Evolutionary conservation across 2,797 vertebrate genomes (phyloP).

Genomic region (Philypnodon macrostomus): DNA sequence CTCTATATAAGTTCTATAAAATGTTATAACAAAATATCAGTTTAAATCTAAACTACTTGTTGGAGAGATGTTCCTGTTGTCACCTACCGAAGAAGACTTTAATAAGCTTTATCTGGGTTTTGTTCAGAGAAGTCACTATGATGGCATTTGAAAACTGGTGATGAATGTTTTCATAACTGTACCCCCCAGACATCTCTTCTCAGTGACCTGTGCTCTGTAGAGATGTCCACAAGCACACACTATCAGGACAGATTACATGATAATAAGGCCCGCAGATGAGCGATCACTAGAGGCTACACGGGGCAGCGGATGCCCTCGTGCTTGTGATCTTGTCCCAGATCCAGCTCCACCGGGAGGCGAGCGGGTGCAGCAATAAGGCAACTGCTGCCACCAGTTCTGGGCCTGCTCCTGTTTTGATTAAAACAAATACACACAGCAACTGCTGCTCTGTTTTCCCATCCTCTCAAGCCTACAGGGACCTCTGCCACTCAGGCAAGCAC

Average conservation of each 20-base stretch:
- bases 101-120: constrained; percentile 38
- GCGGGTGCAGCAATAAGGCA: constrained; percentile 45
- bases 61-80: constrained; percentile 1
- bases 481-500: constrained; percentile 53
- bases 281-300: constrained; percentile 55
- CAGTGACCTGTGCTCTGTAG: constrained; percentile 64
- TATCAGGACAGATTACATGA: constrained; percentile 72
- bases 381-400: constrained; percentile 57
- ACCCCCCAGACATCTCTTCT: constrained; percentile 52
- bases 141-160: constrained; percentile 52
- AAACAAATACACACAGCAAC: constrained; percentile 64
- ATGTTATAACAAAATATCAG: constrained; percentile 1
- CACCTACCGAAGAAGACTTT: constrained; percentile 8
- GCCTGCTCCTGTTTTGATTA: constrained; percentile 65
- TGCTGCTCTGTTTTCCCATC: constrained; percentile 59
- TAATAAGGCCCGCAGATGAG: constrained; percentile 70
- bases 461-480: constrained; percentile 52
- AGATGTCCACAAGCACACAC: constrained; percentile 65
- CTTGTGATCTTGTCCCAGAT: constrained; percentile 61
- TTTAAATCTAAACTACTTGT: not conserved
- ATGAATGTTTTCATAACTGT: constrained; percentile 67
- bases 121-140: constrained; percentile 45
- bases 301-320: constrained; percentile 48
- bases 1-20: constrained; percentile 19
- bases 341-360: constrained; percentile 53